Conservation (phyloP, 1,140 invertebrate species). For the Oreohelix idahoensis region DNA sequence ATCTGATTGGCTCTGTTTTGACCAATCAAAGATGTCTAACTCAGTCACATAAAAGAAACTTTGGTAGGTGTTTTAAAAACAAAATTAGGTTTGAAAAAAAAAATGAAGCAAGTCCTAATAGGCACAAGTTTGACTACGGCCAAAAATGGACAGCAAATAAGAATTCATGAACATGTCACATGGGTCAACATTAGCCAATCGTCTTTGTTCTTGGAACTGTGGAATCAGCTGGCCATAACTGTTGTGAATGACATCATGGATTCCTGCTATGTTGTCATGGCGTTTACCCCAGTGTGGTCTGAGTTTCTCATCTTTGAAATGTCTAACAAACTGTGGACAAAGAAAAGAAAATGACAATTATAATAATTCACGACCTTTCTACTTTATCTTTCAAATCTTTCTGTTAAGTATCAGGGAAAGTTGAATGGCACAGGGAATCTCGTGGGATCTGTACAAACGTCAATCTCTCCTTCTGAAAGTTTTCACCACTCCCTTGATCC, state of each 20-base stretch:
- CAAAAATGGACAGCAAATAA: constrained; percentile 47
- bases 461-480: too few relatives aligned
- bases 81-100: background rate
- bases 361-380: too few relatives aligned
- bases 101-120: background rate
- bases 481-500: too few relatives aligned
- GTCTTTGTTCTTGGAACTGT: constrained; percentile 34
- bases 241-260: constrained; percentile 43
- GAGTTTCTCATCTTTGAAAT: constrained; percentile 42
- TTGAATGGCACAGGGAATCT: too few relatives aligned
- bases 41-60: background rate
- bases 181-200: constrained; percentile 40
- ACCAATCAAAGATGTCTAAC: background rate
- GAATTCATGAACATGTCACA: constrained; percentile 53
- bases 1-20: too few relatives aligned
- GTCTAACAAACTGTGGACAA: constrained; percentile 42
- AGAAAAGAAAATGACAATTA: constrained; percentile 1
- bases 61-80: too few relatives aligned
- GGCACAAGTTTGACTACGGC: constrained; percentile 29
- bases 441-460: too few relatives aligned
- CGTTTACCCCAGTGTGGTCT: constrained; percentile 52
- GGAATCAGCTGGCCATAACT: constrained; percentile 41
- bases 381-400: too few relatives aligned
- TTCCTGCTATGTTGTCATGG: constrained; percentile 49
- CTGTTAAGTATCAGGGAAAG: too few relatives aligned